phyloP scores from a whole-genome alignment of 2,888 invertebrate genomes.

The Sminthurides aquaticus region DNA sequence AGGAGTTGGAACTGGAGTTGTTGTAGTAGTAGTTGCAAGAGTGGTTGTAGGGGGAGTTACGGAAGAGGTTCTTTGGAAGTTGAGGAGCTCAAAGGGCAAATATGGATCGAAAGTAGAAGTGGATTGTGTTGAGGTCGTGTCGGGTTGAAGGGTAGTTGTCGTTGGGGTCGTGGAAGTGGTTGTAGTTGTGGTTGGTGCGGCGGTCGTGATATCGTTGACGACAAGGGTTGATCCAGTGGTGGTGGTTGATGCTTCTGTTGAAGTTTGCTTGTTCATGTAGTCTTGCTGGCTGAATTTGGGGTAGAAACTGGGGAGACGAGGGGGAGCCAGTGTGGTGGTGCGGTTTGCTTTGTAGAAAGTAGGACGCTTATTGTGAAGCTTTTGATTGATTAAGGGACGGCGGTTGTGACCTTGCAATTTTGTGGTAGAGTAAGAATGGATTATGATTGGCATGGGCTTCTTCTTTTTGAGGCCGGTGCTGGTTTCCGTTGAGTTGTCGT shows the following conservation, averaged over 20 bases:
- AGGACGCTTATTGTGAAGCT: constrained; percentile 37
- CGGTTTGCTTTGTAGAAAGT: constrained; percentile 40
- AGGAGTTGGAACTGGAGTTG: neutral
- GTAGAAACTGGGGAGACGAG: constrained; percentile 39
- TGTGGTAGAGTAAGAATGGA: constrained; percentile 39
- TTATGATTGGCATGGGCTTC: constrained; percentile 38
- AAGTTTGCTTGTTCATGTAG: constrained; percentile 13
- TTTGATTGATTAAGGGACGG: constrained; percentile 32
- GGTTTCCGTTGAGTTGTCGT: constrained; percentile 25
- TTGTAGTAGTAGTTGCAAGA: constrained; percentile 2
- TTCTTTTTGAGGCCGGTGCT: constrained; percentile 19
- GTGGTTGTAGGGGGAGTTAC: constrained; percentile 11
- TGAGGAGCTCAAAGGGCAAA: constrained; percentile 16
- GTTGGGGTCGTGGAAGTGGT: constrained; percentile 21
- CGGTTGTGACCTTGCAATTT: constrained; percentile 37
- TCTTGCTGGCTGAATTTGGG: constrained; percentile 22
- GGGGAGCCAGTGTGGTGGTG: constrained; percentile 38
- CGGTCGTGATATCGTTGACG: constrained; percentile 16
- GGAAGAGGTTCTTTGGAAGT: constrained; percentile 17
- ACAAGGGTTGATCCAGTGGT: constrained; percentile 20
- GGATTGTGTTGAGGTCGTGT: constrained; percentile 10
- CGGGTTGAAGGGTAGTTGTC: constrained; percentile 6
- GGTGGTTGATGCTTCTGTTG: constrained; percentile 25
- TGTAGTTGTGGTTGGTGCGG: constrained; percentile 17
- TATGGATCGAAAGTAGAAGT: constrained; percentile 20